phyloP scores from a whole-genome alignment of 2,113 vertebrate species.

The Dicrurus megarhynchus region DNA sequence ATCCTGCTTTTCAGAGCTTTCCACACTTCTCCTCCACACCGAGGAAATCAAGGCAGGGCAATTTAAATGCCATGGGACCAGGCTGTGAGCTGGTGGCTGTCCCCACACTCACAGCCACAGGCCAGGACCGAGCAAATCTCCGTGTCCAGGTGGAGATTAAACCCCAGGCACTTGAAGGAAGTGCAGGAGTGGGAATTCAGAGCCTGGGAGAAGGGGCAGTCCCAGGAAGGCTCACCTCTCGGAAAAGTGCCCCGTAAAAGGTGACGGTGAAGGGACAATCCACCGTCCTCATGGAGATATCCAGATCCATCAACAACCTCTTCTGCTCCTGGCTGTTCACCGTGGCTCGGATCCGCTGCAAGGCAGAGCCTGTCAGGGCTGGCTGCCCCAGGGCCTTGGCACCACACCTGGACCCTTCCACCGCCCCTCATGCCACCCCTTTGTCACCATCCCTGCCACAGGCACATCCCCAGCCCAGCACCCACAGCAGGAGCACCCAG shows the following conservation, averaged over 20 bases:
- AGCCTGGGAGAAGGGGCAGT: neutral
- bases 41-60: neutral
- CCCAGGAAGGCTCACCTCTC: conserved; percentile 81
- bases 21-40: neutral
- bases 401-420: neutral
- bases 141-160: neutral
- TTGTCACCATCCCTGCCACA: neutral
- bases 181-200: neutral
- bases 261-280: conserved; percentile 95
- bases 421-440: neutral
- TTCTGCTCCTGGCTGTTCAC: conserved; percentile 98
- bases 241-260: conserved; percentile 92
- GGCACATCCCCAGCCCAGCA: neutral
- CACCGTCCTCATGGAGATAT: conserved; percentile 96
- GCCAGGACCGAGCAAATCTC: neutral
- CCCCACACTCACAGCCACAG: neutral
- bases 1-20: neutral
- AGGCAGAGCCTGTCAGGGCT: neutral
- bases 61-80: rapidly evolving
- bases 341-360: conserved; percentile 90
- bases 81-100: neutral
- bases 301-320: conserved; percentile 93
- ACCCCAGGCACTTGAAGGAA: neutral
- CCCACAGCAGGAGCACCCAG: neutral
- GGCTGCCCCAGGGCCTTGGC: neutral